These are phyloP conservation scores for Lepus americanus DNA, from an alignment of 2,113 vertebrate genomes.

Conservation along the genomic window DNA sequence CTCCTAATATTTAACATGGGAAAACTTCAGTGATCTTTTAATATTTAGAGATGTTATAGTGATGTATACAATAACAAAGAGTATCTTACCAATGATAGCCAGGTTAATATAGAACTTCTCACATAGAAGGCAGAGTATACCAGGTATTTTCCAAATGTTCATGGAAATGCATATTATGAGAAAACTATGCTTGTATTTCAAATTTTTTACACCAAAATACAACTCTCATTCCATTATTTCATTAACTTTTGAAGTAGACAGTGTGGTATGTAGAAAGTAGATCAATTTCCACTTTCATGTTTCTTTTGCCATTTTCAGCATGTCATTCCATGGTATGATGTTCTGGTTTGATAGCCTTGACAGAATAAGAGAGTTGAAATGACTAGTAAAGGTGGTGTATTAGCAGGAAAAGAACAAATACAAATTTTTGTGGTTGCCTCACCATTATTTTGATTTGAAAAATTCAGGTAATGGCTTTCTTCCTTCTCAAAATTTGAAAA, in stretches of 20 bases:
- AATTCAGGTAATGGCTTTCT: not conserved
- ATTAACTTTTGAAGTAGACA: not conserved
- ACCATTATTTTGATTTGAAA: not conserved
- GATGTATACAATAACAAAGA: not conserved
- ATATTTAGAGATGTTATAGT: not conserved
- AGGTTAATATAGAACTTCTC: not conserved
- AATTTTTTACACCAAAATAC: too few relatives aligned
- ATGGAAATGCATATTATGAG: too few relatives aligned
- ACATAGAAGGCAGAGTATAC: not conserved
- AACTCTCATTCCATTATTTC: not conserved
- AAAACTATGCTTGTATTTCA: too few relatives aligned
- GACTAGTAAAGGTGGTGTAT: not conserved
- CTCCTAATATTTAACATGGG: slow-evolving; percentile 7
- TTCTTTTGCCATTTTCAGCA: not conserved
- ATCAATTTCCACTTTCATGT: not conserved
- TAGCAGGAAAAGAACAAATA: not conserved
- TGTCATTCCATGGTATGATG: not conserved
- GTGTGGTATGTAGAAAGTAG: not conserved
- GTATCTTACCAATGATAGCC: not conserved
- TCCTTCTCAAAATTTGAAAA: not conserved
- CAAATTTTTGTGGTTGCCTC: not conserved
- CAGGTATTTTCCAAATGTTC: too few relatives aligned
- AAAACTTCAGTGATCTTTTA: not conserved
- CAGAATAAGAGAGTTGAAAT: not conserved
- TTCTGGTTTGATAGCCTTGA: not conserved